phyloP scores from a whole-genome alignment of 2,113 vertebrate genomes.

The Platycercus adscitus region DNA sequence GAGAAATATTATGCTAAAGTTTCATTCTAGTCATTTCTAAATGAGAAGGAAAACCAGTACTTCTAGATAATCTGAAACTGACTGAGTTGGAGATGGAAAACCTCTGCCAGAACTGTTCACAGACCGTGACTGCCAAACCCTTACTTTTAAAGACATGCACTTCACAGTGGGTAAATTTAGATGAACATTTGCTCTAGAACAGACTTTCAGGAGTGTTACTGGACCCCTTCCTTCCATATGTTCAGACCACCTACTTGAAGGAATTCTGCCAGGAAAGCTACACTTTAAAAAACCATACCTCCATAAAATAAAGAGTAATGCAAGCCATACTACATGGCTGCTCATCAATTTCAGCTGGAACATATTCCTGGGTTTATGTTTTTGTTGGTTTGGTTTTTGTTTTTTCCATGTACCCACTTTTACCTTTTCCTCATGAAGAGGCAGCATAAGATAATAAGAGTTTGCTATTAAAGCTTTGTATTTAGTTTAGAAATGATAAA shows the following conservation, averaged over 20 bases:
- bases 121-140: neutral
- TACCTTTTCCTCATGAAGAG: neutral
- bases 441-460: neutral
- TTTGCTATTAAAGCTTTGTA: fast-evolving
- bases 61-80: neutral
- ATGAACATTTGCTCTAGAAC: neutral
- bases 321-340: neutral
- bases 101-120: neutral
- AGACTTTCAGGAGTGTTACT: neutral
- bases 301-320: neutral
- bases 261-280: neutral
- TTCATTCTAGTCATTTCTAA: neutral
- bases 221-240: neutral
- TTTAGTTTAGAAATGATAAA: neutral
- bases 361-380: neutral
- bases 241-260: neutral
- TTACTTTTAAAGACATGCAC: neutral
- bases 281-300: neutral
- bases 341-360: neutral
- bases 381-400: neutral
- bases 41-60: neutral
- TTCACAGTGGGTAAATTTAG: neutral
- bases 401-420: neutral
- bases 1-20: neutral
- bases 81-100: neutral